Base-by-base conservation (phyloP, 2,888 invertebrate genomes). In the Lacanobia wlatinum region DNA sequence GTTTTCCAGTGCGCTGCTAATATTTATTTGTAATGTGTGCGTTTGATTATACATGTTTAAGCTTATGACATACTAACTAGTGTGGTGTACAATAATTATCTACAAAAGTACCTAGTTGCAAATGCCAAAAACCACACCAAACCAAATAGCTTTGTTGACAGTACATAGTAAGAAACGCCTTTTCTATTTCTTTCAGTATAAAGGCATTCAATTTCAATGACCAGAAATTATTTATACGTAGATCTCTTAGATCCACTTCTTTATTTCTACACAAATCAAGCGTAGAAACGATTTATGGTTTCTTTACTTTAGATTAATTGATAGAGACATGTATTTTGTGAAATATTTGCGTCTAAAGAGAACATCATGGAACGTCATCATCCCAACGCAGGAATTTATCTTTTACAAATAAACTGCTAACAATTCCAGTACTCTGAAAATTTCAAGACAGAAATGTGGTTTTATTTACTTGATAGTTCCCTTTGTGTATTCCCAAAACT, bases 371-470 rank as follows among this genome's bases (percentile, higher is more conserved):
- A 62, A 76, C 55, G 63, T 55, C 21, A 81, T 50, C 60, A n/a
- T 62, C 28, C 14, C 6, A n/a, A 59, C 43, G 8, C 21, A 28
- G 67, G 53, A 34, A 53, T 55, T 43, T 60, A 63, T 80, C 34
- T 40, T 72, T 21, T 16, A 21, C 10, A 2, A 61, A 67, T 34
- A 43, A 56, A 76, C 18, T 43, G 14, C 8, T 34, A n/a, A 48
- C n/a, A 43, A 63, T 55, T 68, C 8, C 18, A 43, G 59, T 55
- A 43, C 12, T 2, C 9, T 28, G 56, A 58, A 53, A 78, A 73
- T 75, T 79, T 73, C n/a, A 21, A 52, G 3, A 73, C 8, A 7
- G 34, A 58, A 75, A 58, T 79, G 61, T 53, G 75, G 80, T 79
- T 79, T 73, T 62, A 62, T 61, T 79, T 55, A 70, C 70, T 52